These are phyloP conservation scores for Anoplopoma fimbria DNA, from an alignment of 2,113 vertebrate genomes.

Conservation along the genomic window DNA sequence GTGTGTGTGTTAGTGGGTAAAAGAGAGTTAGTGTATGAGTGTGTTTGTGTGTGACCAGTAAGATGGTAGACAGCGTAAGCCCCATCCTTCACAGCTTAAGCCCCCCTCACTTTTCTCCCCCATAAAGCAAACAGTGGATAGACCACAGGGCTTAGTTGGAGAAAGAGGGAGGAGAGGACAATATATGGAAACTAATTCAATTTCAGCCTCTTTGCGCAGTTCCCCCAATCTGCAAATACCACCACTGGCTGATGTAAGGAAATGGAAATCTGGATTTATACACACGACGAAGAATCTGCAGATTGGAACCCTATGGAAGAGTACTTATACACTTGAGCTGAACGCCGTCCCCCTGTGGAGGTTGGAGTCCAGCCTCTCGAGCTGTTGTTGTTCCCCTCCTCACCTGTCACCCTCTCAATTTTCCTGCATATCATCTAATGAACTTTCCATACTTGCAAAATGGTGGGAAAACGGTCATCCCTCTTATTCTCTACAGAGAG, in stretches of 20 bases:
- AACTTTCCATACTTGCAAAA: constrained; percentile 68
- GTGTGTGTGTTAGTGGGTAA: constrained; percentile 20
- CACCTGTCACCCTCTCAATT: constrained; percentile 62
- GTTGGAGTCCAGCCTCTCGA: constrained; percentile 42
- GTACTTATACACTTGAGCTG: constrained; percentile 63
- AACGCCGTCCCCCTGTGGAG: constrained; percentile 45
- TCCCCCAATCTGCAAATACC: constrained; percentile 76
- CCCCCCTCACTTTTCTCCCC: constrained; percentile 73
- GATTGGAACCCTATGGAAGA: constrained; percentile 69
- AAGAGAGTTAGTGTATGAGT: constrained; percentile 23
- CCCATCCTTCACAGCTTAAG: constrained; percentile 76
- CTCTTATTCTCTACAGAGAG: constrained; percentile 8
- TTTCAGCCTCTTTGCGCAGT: constrained; percentile 73
- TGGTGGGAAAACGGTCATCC: constrained; percentile 33
- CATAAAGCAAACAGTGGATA: constrained; percentile 81
- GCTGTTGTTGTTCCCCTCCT: constrained; percentile 42
- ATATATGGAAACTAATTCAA: constrained; percentile 85
- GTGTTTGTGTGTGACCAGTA: constrained; percentile 63
- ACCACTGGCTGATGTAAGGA: constrained; percentile 73
- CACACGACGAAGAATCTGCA: constrained; percentile 55
- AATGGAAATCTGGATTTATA: constrained; percentile 76
- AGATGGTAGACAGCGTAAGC: constrained; percentile 73
- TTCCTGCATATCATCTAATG: too few species aligned
- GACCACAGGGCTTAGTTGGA: constrained; percentile 77
- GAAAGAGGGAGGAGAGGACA: constrained; percentile 76